Conservation (phyloP, 2,888 invertebrate genomes). For the Charanyca ferruginea region DNA sequence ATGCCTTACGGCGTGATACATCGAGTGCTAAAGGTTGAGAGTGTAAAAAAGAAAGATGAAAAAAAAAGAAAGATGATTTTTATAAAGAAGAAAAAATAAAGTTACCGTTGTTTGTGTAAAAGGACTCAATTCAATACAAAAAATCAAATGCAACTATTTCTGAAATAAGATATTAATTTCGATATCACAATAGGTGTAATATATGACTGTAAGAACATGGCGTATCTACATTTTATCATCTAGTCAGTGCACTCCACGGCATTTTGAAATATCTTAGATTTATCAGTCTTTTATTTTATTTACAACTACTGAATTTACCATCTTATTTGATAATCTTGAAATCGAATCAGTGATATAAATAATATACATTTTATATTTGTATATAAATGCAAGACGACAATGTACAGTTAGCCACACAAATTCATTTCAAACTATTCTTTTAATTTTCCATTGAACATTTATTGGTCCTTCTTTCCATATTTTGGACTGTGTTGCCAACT, state of each 20-base stretch:
- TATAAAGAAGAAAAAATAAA: background rate
- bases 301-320: slow-evolving; percentile 43
- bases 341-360: slow-evolving; percentile 43
- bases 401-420: slow-evolving; percentile 54
- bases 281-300: slow-evolving; percentile 46
- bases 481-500: slow-evolving; percentile 45
- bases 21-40: slow-evolving; percentile 32
- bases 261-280: slow-evolving; percentile 45
- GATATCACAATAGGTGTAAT: background rate
- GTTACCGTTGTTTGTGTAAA: background rate
- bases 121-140: background rate
- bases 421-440: background rate
- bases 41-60: background rate
- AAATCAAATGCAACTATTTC: background rate
- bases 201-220: slow-evolving; percentile 18
- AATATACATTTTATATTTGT: slow-evolving; percentile 26
- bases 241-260: slow-evolving; percentile 53
- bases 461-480: slow-evolving; percentile 17
- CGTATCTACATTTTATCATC: slow-evolving; percentile 59
- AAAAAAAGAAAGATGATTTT: background rate
- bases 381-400: slow-evolving; percentile 41
- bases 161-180: background rate
- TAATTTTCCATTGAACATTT: background rate
- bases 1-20: slow-evolving; percentile 39
- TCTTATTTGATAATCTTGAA: slow-evolving; percentile 11